phyloP scores from a whole-genome alignment of 2,888 invertebrate genomes.

The Myopa testacea region DNA sequence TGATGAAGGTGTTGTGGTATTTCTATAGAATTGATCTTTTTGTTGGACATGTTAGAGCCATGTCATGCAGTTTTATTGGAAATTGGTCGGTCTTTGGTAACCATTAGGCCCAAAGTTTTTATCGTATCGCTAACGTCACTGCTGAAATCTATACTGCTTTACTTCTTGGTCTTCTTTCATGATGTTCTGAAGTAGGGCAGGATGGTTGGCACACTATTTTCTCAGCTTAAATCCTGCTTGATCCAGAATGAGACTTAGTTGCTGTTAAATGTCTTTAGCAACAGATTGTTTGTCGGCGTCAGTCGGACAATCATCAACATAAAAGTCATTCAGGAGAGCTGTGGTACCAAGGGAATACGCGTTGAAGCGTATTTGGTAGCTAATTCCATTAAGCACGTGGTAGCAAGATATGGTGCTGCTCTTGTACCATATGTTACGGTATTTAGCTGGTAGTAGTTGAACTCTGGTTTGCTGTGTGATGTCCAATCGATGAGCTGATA shows the following conservation, averaged over 20 bases:
- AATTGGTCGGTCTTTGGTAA: no score
- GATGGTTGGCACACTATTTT: not conserved
- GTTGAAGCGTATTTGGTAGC: not conserved
- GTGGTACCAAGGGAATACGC: not conserved
- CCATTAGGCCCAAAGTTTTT: no score
- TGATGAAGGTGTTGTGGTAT: no score
- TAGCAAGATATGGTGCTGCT: not conserved
- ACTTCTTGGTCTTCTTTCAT: not conserved
- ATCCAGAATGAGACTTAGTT: not conserved
- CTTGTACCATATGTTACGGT: not conserved
- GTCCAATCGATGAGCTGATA: not conserved
- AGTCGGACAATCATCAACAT: not conserved
- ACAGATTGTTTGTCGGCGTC: not conserved
- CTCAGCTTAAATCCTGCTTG: no score
- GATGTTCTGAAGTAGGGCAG: not conserved
- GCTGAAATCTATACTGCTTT: no score
- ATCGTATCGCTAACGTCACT: no score
- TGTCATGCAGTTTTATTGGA: not conserved
- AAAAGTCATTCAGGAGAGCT: not conserved
- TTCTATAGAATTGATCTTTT: not conserved
- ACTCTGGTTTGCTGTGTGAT: not conserved
- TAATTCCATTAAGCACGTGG: not conserved
- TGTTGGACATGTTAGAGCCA: not conserved
- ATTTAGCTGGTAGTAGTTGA: not conserved
- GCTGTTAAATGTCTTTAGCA: not conserved